phyloP scores from a whole-genome alignment of 2,888 invertebrate genomes.

The Eurytoma adleriae region DNA sequence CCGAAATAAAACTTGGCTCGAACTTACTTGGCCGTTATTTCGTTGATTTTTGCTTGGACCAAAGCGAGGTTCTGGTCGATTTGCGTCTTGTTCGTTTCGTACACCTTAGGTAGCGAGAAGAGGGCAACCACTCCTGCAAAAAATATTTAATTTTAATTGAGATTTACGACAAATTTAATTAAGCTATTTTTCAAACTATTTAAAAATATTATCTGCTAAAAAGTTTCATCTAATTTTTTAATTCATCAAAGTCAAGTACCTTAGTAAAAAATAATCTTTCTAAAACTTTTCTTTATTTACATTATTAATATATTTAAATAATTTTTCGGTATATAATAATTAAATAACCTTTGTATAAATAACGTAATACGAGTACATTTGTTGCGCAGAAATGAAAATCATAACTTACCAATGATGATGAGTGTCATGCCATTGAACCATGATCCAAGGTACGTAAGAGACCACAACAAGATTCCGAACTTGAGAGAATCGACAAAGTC shows the following conservation, averaged over 20 bases:
- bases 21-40: conserved; percentile 92
- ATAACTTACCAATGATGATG: conserved; percentile 89
- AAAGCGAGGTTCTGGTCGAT: conserved; percentile 94
- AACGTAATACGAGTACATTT: too few species aligned
- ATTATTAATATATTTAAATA: too few species aligned
- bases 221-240: too few species aligned
- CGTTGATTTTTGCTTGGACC: conserved; percentile 91
- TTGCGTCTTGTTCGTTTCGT: conserved; percentile 95
- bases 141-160: conserved; percentile 52
- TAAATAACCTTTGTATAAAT: too few species aligned
- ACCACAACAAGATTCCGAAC: conserved; percentile 97
- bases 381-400: too few species aligned
- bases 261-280: too few species aligned
- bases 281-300: too few species aligned
- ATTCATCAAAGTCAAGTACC: too few species aligned
- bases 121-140: conserved; percentile 91
- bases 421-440: conserved; percentile 99
- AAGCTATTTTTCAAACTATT: too few species aligned
- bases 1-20: conserved; percentile 35
- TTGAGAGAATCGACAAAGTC: conserved; percentile 97
- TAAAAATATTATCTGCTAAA: too few species aligned
- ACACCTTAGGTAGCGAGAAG: conserved; percentile 97
- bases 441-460: conserved; percentile 97
- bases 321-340: too few species aligned
- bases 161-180: too few species aligned